Base-by-base conservation (phyloP, 2,113 vertebrate genomes). In the Falco punctatus region DNA sequence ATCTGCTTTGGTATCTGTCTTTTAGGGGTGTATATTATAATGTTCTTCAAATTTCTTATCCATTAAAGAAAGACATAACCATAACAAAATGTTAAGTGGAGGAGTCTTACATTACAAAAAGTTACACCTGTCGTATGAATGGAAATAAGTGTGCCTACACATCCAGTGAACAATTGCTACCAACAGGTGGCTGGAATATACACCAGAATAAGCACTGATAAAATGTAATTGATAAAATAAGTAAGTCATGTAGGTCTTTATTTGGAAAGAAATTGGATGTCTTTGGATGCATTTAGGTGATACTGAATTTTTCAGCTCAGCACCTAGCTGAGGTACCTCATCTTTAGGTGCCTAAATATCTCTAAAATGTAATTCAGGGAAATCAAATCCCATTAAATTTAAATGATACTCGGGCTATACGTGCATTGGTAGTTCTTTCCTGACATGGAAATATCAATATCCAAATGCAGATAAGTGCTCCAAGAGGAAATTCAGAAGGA, bases 381-480 rank as follows among this genome's bases (percentile, higher is more conserved):
- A 78, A 80, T 44, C 67, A 84, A 64, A 27, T 55, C 10, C 30
- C 52, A 81, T 93, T 94, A 93, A 93, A 93, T 86, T 90, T 93
- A 92, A 92, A 81, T 78, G 55, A 70, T 55, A 42, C 0, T 1
- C 38, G 71, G 72, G 30, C 16, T 95, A 20, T 82, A 81, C 71
- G n/a, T 67, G 67, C 75, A 32, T 30, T 88, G 64, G 22, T 73
- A 90, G 64, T 83, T 59, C 57, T 93, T 88, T 90, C 49, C 66
- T 88, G 78, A 19, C 88, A 90, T 61, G 32, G 81, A 90, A 96
- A 95, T 72, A 91, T 44, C 57, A 89, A 89, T 96, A 87, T 75
- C 87, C 19, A 82, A 87, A 88, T 69, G 67, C 49, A 93, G 81
- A 64, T 82, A 89, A 95, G 65, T 88, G 66, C 81, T 96, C 27